These are phyloP conservation scores for Crocallis elinguaria DNA, from an alignment of 2,888 invertebrate genomes.

Conservation along the genomic window DNA sequence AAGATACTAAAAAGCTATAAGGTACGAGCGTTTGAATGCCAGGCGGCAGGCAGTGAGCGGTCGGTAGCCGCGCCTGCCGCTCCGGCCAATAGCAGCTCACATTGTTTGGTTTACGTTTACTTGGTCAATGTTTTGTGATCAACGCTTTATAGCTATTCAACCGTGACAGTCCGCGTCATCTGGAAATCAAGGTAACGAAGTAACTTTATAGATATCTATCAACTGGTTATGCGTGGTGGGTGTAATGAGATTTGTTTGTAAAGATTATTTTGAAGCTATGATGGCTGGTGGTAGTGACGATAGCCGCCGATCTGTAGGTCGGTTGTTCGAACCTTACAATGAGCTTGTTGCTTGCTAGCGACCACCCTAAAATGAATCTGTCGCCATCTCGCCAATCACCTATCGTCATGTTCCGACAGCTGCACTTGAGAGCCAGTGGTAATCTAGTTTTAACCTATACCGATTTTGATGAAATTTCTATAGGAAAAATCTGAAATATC, in stretches of 20 bases:
- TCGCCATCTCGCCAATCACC: too few relatives aligned
- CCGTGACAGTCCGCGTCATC: conserved; percentile 25
- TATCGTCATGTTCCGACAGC: too few relatives aligned
- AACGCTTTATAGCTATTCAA: conserved; percentile 20
- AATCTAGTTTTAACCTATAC: background rate
- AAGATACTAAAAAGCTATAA: conserved; percentile 5
- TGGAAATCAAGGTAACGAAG: conserved; percentile 24
- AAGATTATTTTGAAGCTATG: too few relatives aligned
- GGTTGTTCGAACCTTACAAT: too few relatives aligned
- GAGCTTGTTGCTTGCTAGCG: too few relatives aligned
- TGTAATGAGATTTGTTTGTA: background rate
- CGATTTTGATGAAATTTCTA: too few relatives aligned
- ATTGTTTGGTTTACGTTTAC: conserved; percentile 33
- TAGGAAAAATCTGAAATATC: too few relatives aligned
- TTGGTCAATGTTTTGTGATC: conserved; percentile 44
- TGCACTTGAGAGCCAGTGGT: too few relatives aligned
- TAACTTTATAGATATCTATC: conserved; percentile 2
- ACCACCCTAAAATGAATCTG: too few relatives aligned
- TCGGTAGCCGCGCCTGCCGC: conserved; percentile 50
- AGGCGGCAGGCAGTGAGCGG: conserved; percentile 54
- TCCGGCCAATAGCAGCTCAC: conserved; percentile 45
- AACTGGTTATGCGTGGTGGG: background rate
- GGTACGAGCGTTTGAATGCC: conserved; percentile 29
- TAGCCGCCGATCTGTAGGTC: too few relatives aligned
- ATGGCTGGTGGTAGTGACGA: too few relatives aligned